Conservation (phyloP, 2,888 invertebrate species). For the Leistus spinibarbis region DNA sequence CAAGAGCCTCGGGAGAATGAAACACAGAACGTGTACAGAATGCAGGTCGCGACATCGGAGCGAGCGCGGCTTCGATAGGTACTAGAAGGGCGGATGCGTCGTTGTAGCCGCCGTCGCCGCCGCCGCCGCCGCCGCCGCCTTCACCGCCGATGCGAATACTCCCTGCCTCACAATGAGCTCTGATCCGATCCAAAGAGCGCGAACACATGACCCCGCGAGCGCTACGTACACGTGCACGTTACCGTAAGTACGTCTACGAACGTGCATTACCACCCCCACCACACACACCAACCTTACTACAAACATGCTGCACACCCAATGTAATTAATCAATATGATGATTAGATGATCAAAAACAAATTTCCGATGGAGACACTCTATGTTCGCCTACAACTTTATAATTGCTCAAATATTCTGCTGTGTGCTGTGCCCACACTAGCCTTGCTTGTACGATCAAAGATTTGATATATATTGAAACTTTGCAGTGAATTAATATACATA, state of each 20-base stretch:
- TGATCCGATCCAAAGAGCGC: not conserved
- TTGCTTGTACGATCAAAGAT: too few species aligned
- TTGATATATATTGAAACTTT: too few species aligned
- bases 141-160: not conserved
- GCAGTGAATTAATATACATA: too few species aligned
- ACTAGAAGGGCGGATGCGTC: not conserved
- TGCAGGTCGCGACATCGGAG: constrained; percentile 1
- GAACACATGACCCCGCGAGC: not conserved
- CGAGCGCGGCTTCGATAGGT: not conserved
- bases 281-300: not conserved
- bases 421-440: too few species aligned
- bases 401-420: too few species aligned
- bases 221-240: not conserved
- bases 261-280: not conserved
- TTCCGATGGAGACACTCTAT: too few species aligned
- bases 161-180: constrained; percentile 7
- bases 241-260: not conserved
- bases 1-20: constrained; percentile 37
- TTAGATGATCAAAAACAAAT: not conserved
- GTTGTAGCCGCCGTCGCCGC: not conserved
- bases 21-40: constrained; percentile 32
- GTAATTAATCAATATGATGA: constrained; percentile 6
- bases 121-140: not conserved
- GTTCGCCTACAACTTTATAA: too few species aligned
- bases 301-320: not conserved